Evolutionary conservation across 2,888 invertebrate genomes (phyloP).

Genomic region (Pammene aurita): DNA sequence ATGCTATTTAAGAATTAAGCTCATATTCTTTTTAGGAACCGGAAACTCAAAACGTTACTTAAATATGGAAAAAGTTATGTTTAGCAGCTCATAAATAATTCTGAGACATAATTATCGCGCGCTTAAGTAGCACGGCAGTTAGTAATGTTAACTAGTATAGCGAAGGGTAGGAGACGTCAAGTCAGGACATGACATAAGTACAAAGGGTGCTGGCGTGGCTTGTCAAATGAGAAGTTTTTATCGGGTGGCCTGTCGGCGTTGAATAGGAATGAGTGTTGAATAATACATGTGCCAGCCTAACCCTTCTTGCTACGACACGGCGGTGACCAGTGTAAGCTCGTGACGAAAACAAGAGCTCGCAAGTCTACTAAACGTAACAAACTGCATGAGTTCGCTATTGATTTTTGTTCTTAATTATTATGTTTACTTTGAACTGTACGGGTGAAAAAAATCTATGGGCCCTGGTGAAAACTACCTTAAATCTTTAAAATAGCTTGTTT

Average conservation of each 20-base stretch:
- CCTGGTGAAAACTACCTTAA: too few relatives aligned
- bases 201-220: conserved; percentile 81
- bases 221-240: conserved; percentile 83
- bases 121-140: conserved; percentile 46
- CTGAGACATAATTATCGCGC: conserved; percentile 46
- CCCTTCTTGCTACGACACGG: conserved; percentile 59
- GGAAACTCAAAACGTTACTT: conserved; percentile 17
- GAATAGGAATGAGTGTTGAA: conserved; percentile 82
- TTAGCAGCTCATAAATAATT: conserved; percentile 53
- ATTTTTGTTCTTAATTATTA: not conserved
- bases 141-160: too few relatives aligned
- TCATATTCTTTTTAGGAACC: conserved; percentile 27
- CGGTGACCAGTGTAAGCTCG: conserved; percentile 56
- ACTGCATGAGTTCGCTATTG: conserved; percentile 5
- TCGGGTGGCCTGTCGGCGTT: conserved; percentile 78
- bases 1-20: conserved; percentile 7
- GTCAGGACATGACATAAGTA: conserved; percentile 70
- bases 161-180: conserved; percentile 48
- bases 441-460: too few relatives aligned
- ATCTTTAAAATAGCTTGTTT: too few relatives aligned
- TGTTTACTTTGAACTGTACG: not conserved
- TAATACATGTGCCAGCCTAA: conserved; percentile 73
- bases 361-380: conserved; percentile 15
- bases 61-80: conserved; percentile 43
- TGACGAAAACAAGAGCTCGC: conserved; percentile 31